These are phyloP conservation scores for Shinisaurus crocodilurus DNA, from an alignment of 2,113 vertebrate genomes.

Conservation along the genomic window DNA sequence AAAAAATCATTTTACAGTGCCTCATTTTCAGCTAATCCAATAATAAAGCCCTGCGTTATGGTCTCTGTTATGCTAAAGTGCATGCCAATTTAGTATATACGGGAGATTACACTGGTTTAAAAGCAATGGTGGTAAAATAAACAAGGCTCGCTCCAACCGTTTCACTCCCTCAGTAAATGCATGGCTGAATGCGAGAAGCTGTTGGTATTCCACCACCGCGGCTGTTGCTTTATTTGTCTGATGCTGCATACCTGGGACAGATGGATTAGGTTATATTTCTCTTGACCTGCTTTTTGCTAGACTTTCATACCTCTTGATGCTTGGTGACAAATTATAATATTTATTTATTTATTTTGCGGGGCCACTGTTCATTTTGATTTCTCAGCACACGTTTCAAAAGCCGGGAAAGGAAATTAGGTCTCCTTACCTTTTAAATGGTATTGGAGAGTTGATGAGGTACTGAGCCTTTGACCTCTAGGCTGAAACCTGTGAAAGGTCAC, in stretches of 20 bases:
- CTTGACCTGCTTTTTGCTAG: conserved; percentile 22
- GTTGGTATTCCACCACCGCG: not conserved
- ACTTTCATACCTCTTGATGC: not conserved
- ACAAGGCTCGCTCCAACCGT: not conserved
- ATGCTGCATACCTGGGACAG: not conserved
- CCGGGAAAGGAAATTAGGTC: not conserved
- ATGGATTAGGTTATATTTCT: not conserved
- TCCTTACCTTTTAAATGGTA: conserved; percentile 11
- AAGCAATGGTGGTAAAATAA: not conserved
- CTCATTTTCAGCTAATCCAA: conserved; percentile 22
- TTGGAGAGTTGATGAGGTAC: not conserved
- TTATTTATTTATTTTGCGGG: not conserved
- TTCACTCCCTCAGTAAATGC: too few relatives aligned
- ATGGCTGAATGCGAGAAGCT: not conserved
- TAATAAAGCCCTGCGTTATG: not conserved
- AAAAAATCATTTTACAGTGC: conserved; percentile 30
- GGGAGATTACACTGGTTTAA: conserved; percentile 16
- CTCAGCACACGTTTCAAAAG: not conserved
- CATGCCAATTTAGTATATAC: not conserved
- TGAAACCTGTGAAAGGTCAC: not conserved
- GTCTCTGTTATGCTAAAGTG: conserved; percentile 16
- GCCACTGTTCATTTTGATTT: conserved; percentile 16
- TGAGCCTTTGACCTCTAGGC: conserved; percentile 2
- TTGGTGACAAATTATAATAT: not conserved
- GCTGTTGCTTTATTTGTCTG: not conserved